Conservation (phyloP, 2,113 vertebrate species). For the Cardinalis cardinalis region DNA sequence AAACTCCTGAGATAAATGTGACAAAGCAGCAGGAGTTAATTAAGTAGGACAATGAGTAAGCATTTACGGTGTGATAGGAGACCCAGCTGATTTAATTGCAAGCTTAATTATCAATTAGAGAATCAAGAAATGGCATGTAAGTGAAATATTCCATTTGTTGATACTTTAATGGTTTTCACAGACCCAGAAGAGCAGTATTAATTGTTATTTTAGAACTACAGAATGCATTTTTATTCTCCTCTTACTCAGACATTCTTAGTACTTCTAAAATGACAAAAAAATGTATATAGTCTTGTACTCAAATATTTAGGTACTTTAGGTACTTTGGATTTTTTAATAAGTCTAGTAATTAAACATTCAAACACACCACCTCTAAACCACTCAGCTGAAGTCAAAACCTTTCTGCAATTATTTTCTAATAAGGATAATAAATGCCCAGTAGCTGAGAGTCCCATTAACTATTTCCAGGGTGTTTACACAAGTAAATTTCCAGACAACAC, state of each 20-base stretch:
- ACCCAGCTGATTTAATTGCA: conserved; percentile 23
- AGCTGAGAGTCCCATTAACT: background rate
- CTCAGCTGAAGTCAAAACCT: background rate
- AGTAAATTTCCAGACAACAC: background rate
- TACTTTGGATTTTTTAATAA: background rate
- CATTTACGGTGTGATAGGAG: background rate
- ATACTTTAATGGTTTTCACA: background rate
- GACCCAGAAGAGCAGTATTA: background rate
- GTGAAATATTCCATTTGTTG: background rate
- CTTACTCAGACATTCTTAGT: background rate
- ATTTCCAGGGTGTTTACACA: background rate
- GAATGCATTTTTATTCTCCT: background rate
- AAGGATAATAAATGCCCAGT: background rate
- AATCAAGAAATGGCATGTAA: background rate
- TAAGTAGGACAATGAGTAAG: conserved; percentile 55
- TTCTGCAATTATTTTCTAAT: background rate
- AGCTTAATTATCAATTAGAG: conserved; percentile 24
- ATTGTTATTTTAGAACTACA: background rate
- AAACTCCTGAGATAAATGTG: background rate
- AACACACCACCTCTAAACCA: background rate
- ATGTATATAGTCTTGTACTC: background rate
- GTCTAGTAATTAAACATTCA: background rate
- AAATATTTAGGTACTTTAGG: background rate
- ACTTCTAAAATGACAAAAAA: background rate
- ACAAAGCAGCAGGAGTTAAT: conserved; percentile 21